Evolutionary conservation across 2,113 vertebrate genomes (phyloP), one percentile per base, ranked within the genome.

Genomic region (Chlorodrepanis virens): DNA sequence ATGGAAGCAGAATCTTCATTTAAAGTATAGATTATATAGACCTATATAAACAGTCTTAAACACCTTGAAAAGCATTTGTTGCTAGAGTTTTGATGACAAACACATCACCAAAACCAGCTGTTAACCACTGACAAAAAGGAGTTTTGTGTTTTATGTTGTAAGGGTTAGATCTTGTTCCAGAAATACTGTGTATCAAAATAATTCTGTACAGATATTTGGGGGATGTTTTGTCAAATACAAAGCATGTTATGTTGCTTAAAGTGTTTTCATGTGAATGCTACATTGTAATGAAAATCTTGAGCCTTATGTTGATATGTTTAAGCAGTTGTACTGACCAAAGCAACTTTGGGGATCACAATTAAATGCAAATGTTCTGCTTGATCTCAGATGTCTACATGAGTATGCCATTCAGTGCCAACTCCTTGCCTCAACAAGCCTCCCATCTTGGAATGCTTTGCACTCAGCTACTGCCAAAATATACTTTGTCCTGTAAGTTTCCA

Each of bases 251-350:
- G 94, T 97, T 97, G 97, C 96, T 97, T 96, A 19, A 96, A 61
- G 85, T 98, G 97, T 98, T 97, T 97, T 95, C 75, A 71, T 92
- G 97, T 98, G 98, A 98, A 95, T 96, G 97, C 96, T 97, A 98
- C 94, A 96, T 95, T 98, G 96, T 98, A 97, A 96, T 94, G 81
- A 94, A 81, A 85, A 68, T 97, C 91, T 97, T 98, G 98, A 98
- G 97, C 96, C 97, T 98, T 94, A 93, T 63, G 92, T 93, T 96
- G 79, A 76, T 81, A 92, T 61, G 92, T 97, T 97, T 96, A 93
- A 96, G 91, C 80, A 91, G 67, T 94, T 98, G 93, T 98, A 97
- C 63, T 57, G 94, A 97, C 92, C 97, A 94, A 97, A 97, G 95
- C 94, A 88, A 96, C 97, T 97, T 94, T 97, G 96, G 95, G 91